Percentiles rank a stretch among this genome's conserved stretches.
phyloP scores from a whole-genome alignment of 2,888 invertebrate genomes.

The Xestobium rufovillosum region DNA sequence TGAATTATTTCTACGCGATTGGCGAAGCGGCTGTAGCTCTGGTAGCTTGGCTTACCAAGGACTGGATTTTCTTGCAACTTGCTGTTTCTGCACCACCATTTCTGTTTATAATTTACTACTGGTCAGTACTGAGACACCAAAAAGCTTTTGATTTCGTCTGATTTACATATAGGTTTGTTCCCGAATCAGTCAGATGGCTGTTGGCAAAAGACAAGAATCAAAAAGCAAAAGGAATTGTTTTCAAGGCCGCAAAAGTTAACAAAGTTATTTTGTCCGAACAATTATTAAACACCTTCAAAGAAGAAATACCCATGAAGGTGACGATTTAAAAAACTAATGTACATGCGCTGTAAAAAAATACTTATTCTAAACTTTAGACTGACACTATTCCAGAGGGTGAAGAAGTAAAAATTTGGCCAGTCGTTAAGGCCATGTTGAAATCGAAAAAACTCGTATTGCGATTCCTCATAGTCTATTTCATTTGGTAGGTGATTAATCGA shows the following conservation, averaged over 20 bases:
- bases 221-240: conserved; percentile 50
- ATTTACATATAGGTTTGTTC: conserved; percentile 44
- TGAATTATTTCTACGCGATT: conserved; percentile 57
- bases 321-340: conserved; percentile 10
- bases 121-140: conserved; percentile 36
- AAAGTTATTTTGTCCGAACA: conserved; percentile 44
- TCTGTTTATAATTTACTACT: conserved; percentile 52
- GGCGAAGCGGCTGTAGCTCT: conserved; percentile 57
- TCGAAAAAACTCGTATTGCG: conserved; percentile 44
- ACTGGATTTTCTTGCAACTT: conserved; percentile 54
- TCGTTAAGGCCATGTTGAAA: conserved; percentile 42
- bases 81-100: conserved; percentile 54
- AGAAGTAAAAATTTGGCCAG: conserved; percentile 37
- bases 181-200: conserved; percentile 61
- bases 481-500: conserved; percentile 41
- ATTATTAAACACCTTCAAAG: conserved; percentile 43
- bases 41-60: conserved; percentile 50
- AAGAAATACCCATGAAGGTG: conserved; percentile 21
- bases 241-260: conserved; percentile 50
- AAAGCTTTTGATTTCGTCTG: conserved; percentile 1
- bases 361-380: conserved; percentile 5
- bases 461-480: conserved; percentile 43
- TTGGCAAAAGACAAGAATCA: conserved; percentile 48
- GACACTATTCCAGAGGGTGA: conserved; percentile 20
- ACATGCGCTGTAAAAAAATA: conserved; percentile 3